A percentile compares a stretch with the other conserved stretches of the same genome.
These are phyloP conservation scores for Acrocephalus kingi DNA, from an alignment of 2,113 vertebrate species.

Conservation along the genomic window DNA sequence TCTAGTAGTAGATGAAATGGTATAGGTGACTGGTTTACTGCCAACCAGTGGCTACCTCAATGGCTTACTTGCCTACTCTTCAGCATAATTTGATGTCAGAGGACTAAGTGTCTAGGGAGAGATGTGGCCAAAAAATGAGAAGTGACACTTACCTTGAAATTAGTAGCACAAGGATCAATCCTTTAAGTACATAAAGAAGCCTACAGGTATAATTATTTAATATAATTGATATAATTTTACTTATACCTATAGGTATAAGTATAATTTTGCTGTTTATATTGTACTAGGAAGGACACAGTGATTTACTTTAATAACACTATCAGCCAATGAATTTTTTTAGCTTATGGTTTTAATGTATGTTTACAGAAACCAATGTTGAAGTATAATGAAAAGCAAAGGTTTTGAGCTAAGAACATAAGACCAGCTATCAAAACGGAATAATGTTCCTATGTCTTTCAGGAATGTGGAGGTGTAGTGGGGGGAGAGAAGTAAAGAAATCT, in stretches of 20 bases:
- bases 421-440: not conserved
- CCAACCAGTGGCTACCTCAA: not conserved
- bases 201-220: not conserved
- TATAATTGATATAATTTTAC: no score
- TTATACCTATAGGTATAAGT: not conserved
- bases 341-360: not conserved
- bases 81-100: not conserved
- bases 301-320: not conserved
- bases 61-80: not conserved
- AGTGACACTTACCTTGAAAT: not conserved
- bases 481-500: not conserved
- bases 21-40: not conserved
- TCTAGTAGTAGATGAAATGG: not conserved
- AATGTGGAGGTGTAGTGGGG: not conserved
- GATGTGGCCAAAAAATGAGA: not conserved
- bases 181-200: not conserved
- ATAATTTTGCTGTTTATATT: not conserved
- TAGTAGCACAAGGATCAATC: not conserved
- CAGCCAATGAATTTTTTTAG: not conserved
- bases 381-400: not conserved
- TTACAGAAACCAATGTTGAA: not conserved
- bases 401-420: not conserved
- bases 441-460: not conserved
- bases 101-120: not conserved
- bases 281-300: not conserved